These are phyloP conservation scores for Cabera pusaria DNA, from an alignment of 2,888 invertebrate species.

Conservation along the genomic window DNA sequence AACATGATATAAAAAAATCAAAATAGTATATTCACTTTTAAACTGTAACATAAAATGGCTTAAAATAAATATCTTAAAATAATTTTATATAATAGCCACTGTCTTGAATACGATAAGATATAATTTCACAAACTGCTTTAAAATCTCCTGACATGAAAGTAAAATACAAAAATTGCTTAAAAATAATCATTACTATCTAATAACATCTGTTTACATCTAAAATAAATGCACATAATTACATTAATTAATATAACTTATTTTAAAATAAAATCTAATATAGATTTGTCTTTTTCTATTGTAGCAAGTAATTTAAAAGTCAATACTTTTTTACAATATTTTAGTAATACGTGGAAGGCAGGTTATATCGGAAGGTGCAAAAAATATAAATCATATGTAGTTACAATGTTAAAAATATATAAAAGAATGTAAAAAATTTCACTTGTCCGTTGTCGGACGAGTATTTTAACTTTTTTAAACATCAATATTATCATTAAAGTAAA, in stretches of 20 bases:
- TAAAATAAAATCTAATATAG: conserved; percentile 17
- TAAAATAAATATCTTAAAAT: conserved; percentile 16
- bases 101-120: conserved; percentile 4
- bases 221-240: conserved; percentile 25
- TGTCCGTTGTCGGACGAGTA: too few species aligned
- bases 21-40: conserved; percentile 27
- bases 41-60: conserved; percentile 14
- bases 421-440: too few species aligned
- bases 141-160: conserved; percentile 3
- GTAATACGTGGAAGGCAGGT: too few species aligned
- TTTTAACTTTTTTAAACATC: too few species aligned
- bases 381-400: too few species aligned
- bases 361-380: too few species aligned
- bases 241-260: not conserved
- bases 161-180: conserved; percentile 4
- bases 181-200: conserved; percentile 4
- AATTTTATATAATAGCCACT: conserved; percentile 1
- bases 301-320: too few species aligned
- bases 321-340: too few species aligned
- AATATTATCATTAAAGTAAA: too few species aligned
- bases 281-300: conserved; percentile 10
- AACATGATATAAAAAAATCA: conserved; percentile 21
- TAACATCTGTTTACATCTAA: conserved; percentile 18
- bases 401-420: too few species aligned
- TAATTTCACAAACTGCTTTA: not conserved